Conservation (phyloP, 2,113 vertebrate species). For the Cyanistes caeruleus region DNA sequence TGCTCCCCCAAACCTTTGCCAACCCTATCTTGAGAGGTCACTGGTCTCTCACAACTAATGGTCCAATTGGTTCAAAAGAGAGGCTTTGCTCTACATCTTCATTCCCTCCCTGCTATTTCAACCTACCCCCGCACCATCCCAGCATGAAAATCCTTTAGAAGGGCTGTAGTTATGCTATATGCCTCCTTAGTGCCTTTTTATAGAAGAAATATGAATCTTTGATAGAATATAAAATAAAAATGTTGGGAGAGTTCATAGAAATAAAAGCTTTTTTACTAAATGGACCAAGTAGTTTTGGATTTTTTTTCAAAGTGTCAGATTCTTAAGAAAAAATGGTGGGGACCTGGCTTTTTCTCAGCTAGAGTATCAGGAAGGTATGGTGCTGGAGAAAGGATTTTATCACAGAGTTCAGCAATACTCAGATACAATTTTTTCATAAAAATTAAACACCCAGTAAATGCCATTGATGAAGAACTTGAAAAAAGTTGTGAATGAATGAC, state of each 20-base stretch:
- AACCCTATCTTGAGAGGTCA: rapidly evolving
- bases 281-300: not conserved
- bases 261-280: not conserved
- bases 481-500: not conserved
- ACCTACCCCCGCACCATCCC: rapidly evolving
- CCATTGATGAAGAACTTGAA: not conserved
- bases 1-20: not conserved
- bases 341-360: not conserved
- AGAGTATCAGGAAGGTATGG: not conserved
- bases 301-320: not conserved
- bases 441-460: not conserved
- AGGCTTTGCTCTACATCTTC: not conserved
- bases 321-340: not conserved
- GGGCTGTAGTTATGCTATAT: not conserved
- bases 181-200: not conserved
- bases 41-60: rapidly evolving
- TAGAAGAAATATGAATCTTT: not conserved
- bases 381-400: not conserved
- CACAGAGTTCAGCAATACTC: not conserved
- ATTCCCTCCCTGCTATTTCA: not conserved
- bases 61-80: not conserved
- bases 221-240: not conserved
- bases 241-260: not conserved
- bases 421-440: not conserved
- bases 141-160: not conserved